A percentile compares a stretch with the other conserved stretches of the same genome.
These are phyloP conservation scores for Drosophila acutilabella DNA, from an alignment of 2,888 invertebrate species.

Conservation along the genomic window DNA sequence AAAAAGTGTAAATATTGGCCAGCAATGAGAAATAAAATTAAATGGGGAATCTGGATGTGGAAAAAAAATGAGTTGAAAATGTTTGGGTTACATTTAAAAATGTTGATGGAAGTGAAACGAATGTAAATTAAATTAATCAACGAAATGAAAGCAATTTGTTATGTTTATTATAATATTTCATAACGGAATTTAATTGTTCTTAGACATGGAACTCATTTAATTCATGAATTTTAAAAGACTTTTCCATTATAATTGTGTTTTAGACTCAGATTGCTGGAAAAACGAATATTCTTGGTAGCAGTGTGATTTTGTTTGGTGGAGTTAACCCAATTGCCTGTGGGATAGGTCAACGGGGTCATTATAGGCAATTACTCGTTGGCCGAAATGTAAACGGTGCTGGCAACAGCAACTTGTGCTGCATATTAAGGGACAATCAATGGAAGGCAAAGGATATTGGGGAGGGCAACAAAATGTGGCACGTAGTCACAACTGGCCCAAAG, in stretches of 20 bases:
- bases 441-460: not conserved
- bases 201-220: too few species aligned
- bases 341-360: slow-evolving; percentile 35
- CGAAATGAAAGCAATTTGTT: too few species aligned
- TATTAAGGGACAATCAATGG: slow-evolving; percentile 53
- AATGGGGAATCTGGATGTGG: not conserved
- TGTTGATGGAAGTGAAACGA: not conserved
- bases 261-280: too few species aligned
- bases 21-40: slow-evolving; percentile 1
- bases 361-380: slow-evolving; percentile 45
- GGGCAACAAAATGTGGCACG: slow-evolving; percentile 38
- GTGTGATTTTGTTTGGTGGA: slow-evolving; percentile 8
- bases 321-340: slow-evolving; percentile 30
- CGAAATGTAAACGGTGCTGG: slow-evolving; percentile 38
- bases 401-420: slow-evolving; percentile 41
- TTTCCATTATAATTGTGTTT: too few species aligned
- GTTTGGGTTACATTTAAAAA: not conserved
- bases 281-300: not conserved
- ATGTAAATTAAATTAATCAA: not conserved
- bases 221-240: too few species aligned
- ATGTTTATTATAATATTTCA: too few species aligned
- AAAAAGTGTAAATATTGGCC: slow-evolving; percentile 17
- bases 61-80: not conserved
- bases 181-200: too few species aligned
- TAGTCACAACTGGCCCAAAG: slow-evolving; percentile 41